Evolutionary conservation across 2,888 invertebrate species (phyloP), one percentile per base, ranked within the genome.

Genomic region (Lithophane leautieri): DNA sequence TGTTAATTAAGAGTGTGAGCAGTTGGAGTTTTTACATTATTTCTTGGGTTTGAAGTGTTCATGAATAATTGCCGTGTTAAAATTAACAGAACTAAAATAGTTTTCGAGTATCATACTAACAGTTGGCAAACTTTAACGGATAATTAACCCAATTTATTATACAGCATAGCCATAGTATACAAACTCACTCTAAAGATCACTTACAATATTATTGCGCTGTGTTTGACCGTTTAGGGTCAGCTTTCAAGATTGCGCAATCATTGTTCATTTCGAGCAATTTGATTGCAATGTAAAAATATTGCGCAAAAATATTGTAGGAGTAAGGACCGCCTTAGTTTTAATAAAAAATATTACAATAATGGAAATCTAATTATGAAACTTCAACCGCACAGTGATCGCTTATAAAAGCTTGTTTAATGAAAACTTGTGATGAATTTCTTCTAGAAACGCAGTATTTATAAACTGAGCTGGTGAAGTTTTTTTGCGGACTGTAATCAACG

Each of bases 281-380:
- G 6, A 34, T 34, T 60, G 60, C 11, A 4, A 11, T 22, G 1
- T 11, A 19, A 50, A 50, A 50, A 50, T 7, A 50, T 50, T 50
- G 7, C 19, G 19, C 19, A 4, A 4, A 22, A 54, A 54, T 54
- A n/a, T n/a, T 54, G 54, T 54, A n/a, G 54, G n/a, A n/a, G n/a
- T 54, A 54, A 0, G 0, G 11, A 54, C n/a, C 22, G 52, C 22
- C 11, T 54, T 54, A 54, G n/a, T 58, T 28, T 40, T 7, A 44
- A 22, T 58, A 42, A 62, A 75, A 78, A 83, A 44, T 61, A 50
- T 7, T 8, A 62, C 25, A 68, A 72, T 72, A 67, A 72, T 70
- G 56, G 73, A 70, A 82, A 61, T 76, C 67, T 84, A 84, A 84
- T 82, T 68, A 80, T 58, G 25, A 75, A 76, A 76, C 84, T 76